Evolutionary conservation across 1,140 invertebrate genomes (phyloP).

Genomic region (Ceratina japonica): DNA sequence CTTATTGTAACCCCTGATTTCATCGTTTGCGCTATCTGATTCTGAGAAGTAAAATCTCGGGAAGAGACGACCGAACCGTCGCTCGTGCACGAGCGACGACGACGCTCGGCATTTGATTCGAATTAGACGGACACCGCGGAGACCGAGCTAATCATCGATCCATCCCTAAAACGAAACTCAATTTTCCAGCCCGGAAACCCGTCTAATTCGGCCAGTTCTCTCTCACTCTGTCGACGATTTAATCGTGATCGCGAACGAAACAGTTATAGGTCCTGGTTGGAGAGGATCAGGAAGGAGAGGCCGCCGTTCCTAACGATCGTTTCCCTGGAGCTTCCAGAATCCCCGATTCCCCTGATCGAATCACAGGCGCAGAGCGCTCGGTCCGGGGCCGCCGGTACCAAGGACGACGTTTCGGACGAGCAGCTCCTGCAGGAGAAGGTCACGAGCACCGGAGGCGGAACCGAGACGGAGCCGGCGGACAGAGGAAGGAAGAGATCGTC

Average conservation of each 20-base stretch:
- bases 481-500: constrained; percentile 36
- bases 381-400: constrained; percentile 44
- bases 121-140: neutral
- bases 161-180: constrained; percentile 1
- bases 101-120: neutral
- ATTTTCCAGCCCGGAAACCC: constrained; percentile 6
- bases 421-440: constrained; percentile 66
- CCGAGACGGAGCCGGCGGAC: constrained; percentile 10
- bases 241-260: constrained; percentile 20
- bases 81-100: neutral
- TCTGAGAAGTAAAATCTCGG: no score
- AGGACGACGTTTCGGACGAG: constrained; percentile 66
- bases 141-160: neutral
- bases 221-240: no score
- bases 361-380: constrained; percentile 66
- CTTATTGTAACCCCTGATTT: no score
- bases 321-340: constrained; percentile 73
- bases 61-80: neutral
- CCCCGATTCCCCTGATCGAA: constrained; percentile 71
- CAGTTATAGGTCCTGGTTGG: constrained; percentile 72
- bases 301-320: constrained; percentile 72
- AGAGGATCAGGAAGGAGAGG: constrained; percentile 67
- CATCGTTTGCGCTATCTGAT: no score
- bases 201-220: neutral
- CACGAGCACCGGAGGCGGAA: constrained; percentile 37